These are phyloP conservation scores for Chloebia gouldiae DNA, from an alignment of 2,113 vertebrate species.

Conservation along the genomic window DNA sequence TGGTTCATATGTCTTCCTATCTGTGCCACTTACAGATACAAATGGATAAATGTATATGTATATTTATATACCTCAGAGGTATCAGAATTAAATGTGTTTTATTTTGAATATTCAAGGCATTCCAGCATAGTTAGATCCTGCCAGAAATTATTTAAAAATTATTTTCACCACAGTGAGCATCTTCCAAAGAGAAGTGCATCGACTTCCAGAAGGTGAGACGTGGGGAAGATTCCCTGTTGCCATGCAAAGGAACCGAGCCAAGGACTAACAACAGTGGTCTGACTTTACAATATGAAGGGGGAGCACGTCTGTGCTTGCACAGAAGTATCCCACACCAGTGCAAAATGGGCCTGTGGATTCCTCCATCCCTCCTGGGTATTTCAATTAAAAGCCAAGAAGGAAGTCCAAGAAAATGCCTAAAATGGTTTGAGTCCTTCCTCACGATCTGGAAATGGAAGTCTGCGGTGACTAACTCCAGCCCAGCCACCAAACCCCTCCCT, in stretches of 20 bases:
- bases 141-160: background rate
- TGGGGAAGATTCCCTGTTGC: background rate
- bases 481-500: conserved; percentile 54
- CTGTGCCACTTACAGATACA: background rate
- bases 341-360: background rate
- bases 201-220: background rate
- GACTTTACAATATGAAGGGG: fast-evolving
- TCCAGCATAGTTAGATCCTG: background rate
- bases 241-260: fast-evolving
- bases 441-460: conserved; percentile 41
- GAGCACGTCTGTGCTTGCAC: background rate
- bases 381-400: background rate
- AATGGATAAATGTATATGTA: background rate
- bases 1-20: background rate
- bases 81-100: background rate
- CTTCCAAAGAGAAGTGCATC: background rate
- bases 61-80: background rate
- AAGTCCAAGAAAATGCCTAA: conserved; percentile 57
- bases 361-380: conserved; percentile 8
- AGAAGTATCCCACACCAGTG: background rate
- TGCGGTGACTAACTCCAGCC: conserved; percentile 27
- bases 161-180: background rate
- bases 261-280: background rate
- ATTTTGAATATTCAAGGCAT: background rate
- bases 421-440: conserved; percentile 54